phyloP scores from a whole-genome alignment of 2,888 invertebrate species.

The Drosophila algonquin region DNA sequence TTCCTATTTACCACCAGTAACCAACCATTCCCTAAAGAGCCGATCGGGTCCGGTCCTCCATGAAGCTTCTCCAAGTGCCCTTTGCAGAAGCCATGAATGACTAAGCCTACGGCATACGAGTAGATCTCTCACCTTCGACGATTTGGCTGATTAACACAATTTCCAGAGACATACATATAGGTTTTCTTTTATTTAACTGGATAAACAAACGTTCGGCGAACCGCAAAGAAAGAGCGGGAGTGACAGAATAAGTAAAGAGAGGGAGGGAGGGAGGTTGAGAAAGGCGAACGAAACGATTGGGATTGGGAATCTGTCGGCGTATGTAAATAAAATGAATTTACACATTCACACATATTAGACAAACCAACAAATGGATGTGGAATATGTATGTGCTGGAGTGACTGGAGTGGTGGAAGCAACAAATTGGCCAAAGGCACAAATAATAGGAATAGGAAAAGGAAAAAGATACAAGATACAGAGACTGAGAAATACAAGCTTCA shows the following conservation, averaged over 20 bases:
- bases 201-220: slow-evolving; percentile 69
- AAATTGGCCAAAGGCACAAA: slow-evolving; percentile 46
- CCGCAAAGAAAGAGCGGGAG: slow-evolving; percentile 49
- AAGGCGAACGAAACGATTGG: slow-evolving; percentile 49
- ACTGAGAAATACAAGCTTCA: slow-evolving; percentile 51
- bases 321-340: slow-evolving; percentile 64
- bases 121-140: slow-evolving; percentile 18
- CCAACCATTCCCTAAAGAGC: too few species aligned
- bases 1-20: neutral
- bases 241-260: slow-evolving; percentile 9
- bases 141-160: slow-evolving; percentile 67
- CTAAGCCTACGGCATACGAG: slow-evolving; percentile 21
- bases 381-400: slow-evolving; percentile 3
- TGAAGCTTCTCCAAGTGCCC: neutral
- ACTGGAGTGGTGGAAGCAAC: slow-evolving; percentile 35
- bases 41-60: slow-evolving; percentile 7
- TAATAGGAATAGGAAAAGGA: slow-evolving; percentile 34
- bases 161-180: slow-evolving; percentile 32
- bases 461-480: slow-evolving; percentile 32
- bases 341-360: slow-evolving; percentile 57
- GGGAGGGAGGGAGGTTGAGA: neutral
- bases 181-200: slow-evolving; percentile 58
- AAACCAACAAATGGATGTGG: slow-evolving; percentile 35
- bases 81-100: slow-evolving; percentile 24
- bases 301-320: slow-evolving; percentile 58